These are phyloP conservation scores for Parnassius orleans DNA, from an alignment of 2,888 invertebrate genomes.

Conservation along the genomic window DNA sequence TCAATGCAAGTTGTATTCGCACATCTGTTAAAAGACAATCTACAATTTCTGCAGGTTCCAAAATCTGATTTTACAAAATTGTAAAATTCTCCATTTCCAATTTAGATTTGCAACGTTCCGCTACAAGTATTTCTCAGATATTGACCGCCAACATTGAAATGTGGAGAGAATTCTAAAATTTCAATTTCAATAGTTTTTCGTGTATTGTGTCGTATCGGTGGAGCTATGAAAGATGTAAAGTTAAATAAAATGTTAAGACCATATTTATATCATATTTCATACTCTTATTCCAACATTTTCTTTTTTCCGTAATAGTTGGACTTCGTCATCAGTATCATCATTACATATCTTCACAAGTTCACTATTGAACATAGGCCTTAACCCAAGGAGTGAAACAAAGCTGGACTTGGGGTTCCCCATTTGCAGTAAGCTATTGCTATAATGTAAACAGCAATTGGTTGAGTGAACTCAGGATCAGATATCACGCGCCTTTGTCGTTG, in stretches of 20 bases:
- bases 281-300: no score
- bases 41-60: neutral
- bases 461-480: no score
- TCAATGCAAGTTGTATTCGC: neutral
- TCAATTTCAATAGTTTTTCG: constrained; percentile 28
- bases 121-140: neutral
- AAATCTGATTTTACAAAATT: constrained; percentile 11
- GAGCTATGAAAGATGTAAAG: constrained; percentile 12
- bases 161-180: constrained; percentile 27
- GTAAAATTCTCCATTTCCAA: constrained; percentile 16
- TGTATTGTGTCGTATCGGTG: constrained; percentile 12
- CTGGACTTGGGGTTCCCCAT: no score
- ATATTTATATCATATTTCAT: neutral
- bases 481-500: no score
- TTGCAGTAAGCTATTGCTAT: no score
- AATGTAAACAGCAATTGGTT: no score
- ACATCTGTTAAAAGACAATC: neutral
- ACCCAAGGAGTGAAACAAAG: no score
- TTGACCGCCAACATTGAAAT: constrained; percentile 8
- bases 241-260: neutral
- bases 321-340: no score
- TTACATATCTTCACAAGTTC: no score
- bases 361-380: no score
- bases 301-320: no score
- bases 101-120: constrained; percentile 17